A percentile compares a stretch with the other conserved stretches of the same genome.
Conservation (phyloP, 2,113 vertebrate species). For the Uria lomvia region DNA sequence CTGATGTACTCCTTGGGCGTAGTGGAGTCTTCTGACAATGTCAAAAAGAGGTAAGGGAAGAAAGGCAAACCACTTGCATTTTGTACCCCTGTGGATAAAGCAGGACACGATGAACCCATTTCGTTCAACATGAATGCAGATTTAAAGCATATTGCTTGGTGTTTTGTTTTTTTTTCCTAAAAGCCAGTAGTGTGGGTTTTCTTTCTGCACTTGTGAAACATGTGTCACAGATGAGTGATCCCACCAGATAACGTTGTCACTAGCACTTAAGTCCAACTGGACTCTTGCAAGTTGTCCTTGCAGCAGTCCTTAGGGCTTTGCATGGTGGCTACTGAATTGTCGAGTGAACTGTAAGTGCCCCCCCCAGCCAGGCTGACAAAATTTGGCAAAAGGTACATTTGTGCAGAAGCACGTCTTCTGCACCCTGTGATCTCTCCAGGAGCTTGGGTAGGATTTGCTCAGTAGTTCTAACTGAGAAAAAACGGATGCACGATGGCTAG, state of each 20-base stretch:
- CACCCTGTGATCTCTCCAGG: rapidly evolving
- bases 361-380: background rate
- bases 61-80: background rate
- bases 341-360: background rate
- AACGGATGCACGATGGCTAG: background rate
- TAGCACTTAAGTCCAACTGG: background rate
- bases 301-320: background rate
- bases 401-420: background rate
- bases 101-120: background rate
- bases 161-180: background rate
- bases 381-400: background rate
- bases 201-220: background rate
- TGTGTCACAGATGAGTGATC: background rate
- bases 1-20: background rate
- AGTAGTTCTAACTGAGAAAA: background rate
- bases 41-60: background rate
- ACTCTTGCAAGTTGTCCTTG: background rate
- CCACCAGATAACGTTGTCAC: background rate
- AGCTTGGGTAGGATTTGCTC: background rate
- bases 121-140: background rate
- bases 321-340: background rate
- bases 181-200: background rate
- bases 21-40: background rate
- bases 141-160: background rate
- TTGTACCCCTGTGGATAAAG: background rate